Conservation (phyloP, 30 jellyfish, hydroid and myxozoan genomes). For the Haliclystus octoradiatus region DNA sequence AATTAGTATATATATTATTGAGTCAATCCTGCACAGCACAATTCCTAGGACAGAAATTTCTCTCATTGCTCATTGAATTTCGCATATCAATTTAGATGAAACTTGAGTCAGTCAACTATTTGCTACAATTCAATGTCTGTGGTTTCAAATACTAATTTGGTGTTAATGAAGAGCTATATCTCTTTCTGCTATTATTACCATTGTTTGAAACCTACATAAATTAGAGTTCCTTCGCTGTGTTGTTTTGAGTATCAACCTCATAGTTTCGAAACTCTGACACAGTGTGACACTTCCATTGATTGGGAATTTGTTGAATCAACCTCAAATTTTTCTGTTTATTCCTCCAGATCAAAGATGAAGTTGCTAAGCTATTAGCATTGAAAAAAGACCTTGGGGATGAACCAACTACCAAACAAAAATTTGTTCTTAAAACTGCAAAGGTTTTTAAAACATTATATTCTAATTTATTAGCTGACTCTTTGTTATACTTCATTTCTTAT, state of each 20-base stretch:
- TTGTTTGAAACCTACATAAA: neutral
- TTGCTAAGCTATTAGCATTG: conserved; percentile 51
- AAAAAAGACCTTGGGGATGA: conserved; percentile 74
- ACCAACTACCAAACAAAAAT: conserved; percentile 52
- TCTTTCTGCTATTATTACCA: too few relatives aligned
- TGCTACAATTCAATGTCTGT: too few relatives aligned
- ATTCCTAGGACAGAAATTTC: too few relatives aligned
- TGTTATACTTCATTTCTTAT: neutral
- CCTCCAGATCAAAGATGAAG: conserved; percentile 78
- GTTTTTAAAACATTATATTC: conserved; percentile 13
- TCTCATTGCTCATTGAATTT: too few relatives aligned
- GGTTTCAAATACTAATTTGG: too few relatives aligned
- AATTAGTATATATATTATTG: too few relatives aligned
- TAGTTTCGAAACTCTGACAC: neutral
- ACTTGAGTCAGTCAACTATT: neutral
- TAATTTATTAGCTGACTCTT: neutral
- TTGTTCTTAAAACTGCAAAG: conserved; percentile 96
- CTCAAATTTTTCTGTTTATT: neutral
- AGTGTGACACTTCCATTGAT: too few relatives aligned
- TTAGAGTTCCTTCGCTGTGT: neutral
- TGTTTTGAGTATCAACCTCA: neutral
- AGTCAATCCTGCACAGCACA: too few relatives aligned
- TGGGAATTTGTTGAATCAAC: neutral
- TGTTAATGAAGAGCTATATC: too few relatives aligned
- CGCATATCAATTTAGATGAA: too few relatives aligned